Evolutionary conservation across 2,797 vertebrate species (phyloP), one percentile per base, ranked within the genome.

Genomic region (Xyrichtys novacula): DNA sequence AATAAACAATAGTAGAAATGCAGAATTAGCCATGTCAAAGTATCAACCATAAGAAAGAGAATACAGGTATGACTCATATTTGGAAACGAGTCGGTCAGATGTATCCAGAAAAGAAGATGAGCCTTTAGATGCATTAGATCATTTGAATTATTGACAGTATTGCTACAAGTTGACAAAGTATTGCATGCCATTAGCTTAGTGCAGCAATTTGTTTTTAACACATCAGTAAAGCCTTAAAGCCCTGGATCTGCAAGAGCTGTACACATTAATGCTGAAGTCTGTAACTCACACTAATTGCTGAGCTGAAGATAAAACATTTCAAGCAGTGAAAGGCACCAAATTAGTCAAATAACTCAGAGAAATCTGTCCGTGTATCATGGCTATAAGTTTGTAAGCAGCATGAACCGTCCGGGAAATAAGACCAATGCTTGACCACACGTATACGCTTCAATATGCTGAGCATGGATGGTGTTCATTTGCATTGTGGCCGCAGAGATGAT

Each of bases 401-500:
- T 38, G 47, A 7, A 57, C 23, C 29, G 5, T 17, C 19, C 61
- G 54, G n/a, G 58, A 55, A 66, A 58, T 65, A 23, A 68, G 20
- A 62, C 36, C 47, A 20, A 14, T 44, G 17, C 61, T 57, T 70
- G 68, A 49, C 57, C 63, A 66, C 25, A 20, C 39, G 17, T 1
- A 1, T 23, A 55, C 46, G 29, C 31, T 58, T 10, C 34, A 43
- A 70, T 60, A 56, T 74, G 43, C 47, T 61, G 61, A 61, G 60
- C 61, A 28, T 71, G 48, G 54, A 39, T 63, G 73, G 64, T 54
- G 75, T 76, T 72, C 20, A 68, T 76, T 58, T 75, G 38, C 70
- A 61, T 42, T 14, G 29, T 47, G 52, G 54, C 50, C 40, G 39
- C 46, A 58, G 36, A 62, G 48, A 71, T 74, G 44, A 63, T 69